A percentile compares a stretch with the other conserved stretches of the same genome.
Evolutionary conservation across 2,113 vertebrate genomes (phyloP).

Genomic region (Burhinus bistriatus): DNA sequence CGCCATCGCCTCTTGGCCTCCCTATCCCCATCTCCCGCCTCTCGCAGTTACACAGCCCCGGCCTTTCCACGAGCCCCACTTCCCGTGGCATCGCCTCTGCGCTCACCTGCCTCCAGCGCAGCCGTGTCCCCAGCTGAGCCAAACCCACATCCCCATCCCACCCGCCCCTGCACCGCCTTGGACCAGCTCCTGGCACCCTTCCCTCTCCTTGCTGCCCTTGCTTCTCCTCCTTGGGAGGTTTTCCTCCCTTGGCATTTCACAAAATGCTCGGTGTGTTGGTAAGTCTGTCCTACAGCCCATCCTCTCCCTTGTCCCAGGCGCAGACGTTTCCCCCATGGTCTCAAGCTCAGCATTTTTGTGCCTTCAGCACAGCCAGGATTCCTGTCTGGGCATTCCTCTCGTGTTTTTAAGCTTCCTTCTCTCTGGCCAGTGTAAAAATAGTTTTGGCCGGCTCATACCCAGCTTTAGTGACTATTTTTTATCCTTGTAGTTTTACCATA

Average conservation of each 20-base stretch:
- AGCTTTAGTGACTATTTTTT: not conserved
- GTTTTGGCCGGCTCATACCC: not conserved
- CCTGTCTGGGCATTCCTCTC: not conserved
- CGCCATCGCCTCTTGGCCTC: not conserved
- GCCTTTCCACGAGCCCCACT: not conserved
- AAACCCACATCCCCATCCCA: not conserved
- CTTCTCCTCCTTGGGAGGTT: not conserved
- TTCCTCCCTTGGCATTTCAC: not conserved
- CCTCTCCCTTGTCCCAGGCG: not conserved
- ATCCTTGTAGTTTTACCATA: not conserved
- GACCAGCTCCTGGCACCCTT: not conserved
- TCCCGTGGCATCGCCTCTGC: fast-evolving
- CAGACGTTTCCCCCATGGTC: fast-evolving
- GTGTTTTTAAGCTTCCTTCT: not conserved
- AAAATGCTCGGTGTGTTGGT: not conserved
- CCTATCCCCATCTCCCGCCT: not conserved
- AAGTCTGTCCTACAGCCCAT: fast-evolving
- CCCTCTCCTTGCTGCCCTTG: not conserved
- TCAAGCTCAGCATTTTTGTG: not conserved
- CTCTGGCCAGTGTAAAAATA: not conserved
- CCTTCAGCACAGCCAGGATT: not conserved
- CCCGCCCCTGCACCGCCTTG: not conserved
- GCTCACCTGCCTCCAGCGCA: fast-evolving
- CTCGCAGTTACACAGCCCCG: not conserved
- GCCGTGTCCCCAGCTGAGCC: not conserved